Evolutionary conservation across 2,797 vertebrate species (phyloP), one percentile per base, ranked within the genome.

Genomic region (Gadopsis marmoratus): DNA sequence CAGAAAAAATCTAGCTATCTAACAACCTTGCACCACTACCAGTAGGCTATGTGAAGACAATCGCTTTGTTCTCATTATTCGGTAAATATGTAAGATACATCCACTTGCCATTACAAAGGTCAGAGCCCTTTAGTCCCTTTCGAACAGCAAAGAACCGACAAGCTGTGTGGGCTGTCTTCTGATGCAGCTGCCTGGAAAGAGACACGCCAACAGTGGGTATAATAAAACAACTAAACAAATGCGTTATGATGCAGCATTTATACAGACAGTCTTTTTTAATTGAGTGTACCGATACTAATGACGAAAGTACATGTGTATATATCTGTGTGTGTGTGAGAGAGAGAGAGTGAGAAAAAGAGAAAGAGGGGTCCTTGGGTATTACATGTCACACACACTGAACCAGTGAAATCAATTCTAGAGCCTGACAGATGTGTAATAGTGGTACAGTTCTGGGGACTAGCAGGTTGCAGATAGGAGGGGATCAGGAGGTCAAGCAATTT

Each of bases 401-500:
- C 59, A 47, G 66, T 59, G 64, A 82, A 83, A 90, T 88, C 74
- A 66, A 70, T 90, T 87, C 75, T 29, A 21, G 43, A 78, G 71
- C 79, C 74, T 79, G 58, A 65, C 81, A 64, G 60, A 62, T 70
- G 74, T 78, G 71, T 73, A 73, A 73, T 59, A 62, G 69, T 31
- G 9, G 35, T 33, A 67, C 58, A 56, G 63, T 23, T 63, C 31
- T 51, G 51, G 51, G 39, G 56, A 74, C 37, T 14, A 61, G 75
- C 74, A 64, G 50, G 47, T 75, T 75, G 70, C 41, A 77, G 79
- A 83, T 75, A 74, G 51, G 64, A 71, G 53, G 62, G 62, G 70
- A 76, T 83, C 69, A 64, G 41, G 47, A 80, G 83, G 87, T 89
- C 83, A 83, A 80, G 60, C 82, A 77, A 84, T 88, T 85, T 60